A percentile compares a stretch with the other conserved stretches of the same genome.
phyloP scores from a whole-genome alignment of 2,888 invertebrate genomes.

The Conomelus anceps region DNA sequence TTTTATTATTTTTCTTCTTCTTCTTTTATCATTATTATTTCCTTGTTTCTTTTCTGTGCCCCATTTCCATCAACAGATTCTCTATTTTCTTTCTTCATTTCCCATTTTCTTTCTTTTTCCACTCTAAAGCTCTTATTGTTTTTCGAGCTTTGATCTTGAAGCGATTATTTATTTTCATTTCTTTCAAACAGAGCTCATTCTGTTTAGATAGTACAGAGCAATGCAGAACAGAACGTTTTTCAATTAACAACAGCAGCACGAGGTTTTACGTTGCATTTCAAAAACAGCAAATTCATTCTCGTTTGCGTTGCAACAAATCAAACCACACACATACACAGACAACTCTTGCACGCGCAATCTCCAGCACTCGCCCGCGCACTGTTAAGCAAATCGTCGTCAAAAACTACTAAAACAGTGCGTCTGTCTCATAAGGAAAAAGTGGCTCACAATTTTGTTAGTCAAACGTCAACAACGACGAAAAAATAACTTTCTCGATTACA shows the following conservation, averaged over 20 bases:
- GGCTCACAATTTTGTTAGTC: background rate
- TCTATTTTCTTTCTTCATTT: background rate
- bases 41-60: background rate
- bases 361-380: too few species aligned
- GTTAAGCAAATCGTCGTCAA: too few species aligned
- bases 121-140: background rate
- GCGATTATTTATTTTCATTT: background rate
- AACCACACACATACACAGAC: background rate
- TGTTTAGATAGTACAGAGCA: background rate
- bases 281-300: background rate
- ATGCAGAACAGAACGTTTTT: background rate
- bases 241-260: background rate
- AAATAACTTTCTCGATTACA: background rate
- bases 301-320: background rate
- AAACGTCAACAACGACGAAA: background rate
- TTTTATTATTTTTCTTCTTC: background rate
- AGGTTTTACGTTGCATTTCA: background rate
- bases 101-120: background rate
- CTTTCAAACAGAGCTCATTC: background rate
- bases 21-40: too few species aligned
- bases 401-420: too few species aligned
- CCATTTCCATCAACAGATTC: background rate
- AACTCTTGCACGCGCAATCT: too few species aligned
- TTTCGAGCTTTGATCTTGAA: background rate
- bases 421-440: background rate